These are phyloP conservation scores for Gambusia holbrooki DNA, from an alignment of 2,113 vertebrate species.

Conservation along the genomic window DNA sequence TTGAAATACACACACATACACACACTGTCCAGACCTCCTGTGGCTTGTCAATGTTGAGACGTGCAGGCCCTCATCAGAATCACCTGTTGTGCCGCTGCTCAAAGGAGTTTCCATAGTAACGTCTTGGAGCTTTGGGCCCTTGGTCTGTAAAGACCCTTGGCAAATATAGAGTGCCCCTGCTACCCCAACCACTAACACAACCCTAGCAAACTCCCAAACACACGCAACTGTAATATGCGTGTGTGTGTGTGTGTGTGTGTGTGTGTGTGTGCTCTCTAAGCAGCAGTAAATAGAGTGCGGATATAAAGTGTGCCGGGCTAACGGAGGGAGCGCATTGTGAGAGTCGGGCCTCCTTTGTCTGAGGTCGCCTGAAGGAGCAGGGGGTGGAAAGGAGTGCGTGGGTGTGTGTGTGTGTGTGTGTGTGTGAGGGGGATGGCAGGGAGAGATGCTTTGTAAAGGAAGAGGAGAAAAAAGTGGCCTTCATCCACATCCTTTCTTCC, in stretches of 20 bases:
- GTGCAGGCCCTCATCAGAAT: conserved; percentile 63
- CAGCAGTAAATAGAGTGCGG: conserved; percentile 69
- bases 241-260: conserved; percentile 40
- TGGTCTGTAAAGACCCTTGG: conserved; percentile 68
- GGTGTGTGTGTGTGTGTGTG: not conserved
- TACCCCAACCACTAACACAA: conserved; percentile 16
- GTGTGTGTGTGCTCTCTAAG: conserved; percentile 59
- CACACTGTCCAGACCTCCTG: conserved; percentile 50
- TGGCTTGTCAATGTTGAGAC: conserved; percentile 46
- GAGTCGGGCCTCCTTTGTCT: conserved; percentile 71
- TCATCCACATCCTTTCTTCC: conserved; percentile 81
- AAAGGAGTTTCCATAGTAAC: conserved; percentile 79
- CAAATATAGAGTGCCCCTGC: conserved; percentile 67
- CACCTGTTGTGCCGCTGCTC: conserved; percentile 79
- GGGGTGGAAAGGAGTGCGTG: conserved; percentile 32
- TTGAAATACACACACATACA: conserved; percentile 16
- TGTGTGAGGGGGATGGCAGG: not conserved
- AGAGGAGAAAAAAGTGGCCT: conserved; percentile 70
- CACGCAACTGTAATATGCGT: conserved; percentile 16
- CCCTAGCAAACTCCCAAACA: conserved; percentile 56
- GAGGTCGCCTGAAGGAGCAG: conserved; percentile 69
- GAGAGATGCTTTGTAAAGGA: conserved; percentile 59
- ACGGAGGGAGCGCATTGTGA: conserved; percentile 71
- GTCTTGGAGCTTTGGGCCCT: conserved; percentile 62
- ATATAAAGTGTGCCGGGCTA: conserved; percentile 77